Evolutionary conservation across 2,888 invertebrate genomes (phyloP), one percentile per base, ranked within the genome.

Genomic region (Gandaritis pyraliata): DNA sequence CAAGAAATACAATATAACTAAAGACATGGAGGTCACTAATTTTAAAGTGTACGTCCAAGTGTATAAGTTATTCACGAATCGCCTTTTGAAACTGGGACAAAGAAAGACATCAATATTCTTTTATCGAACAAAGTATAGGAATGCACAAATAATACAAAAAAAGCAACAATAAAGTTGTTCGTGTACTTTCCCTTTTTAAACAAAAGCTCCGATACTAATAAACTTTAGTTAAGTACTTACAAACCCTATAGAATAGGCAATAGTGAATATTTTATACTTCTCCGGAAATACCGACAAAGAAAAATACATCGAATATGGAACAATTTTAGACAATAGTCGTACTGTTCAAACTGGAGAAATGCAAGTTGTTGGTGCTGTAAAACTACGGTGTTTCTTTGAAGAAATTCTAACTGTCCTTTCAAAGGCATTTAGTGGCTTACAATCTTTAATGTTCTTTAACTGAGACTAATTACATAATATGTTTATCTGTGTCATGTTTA

Each of bases 121-220:
- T 33, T 30, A 30, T 4, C 4, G 10, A 33, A 33, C 8, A 33
- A 33, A 8, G 33, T 6, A 33, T 11, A 33, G 8, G 1, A 33
- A 38, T n/a, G n/a, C n/a, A 38, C 8, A 15, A 43, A 3, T 16
- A 43, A 33, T 2, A 47, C 43, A 52, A 58, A 52, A 39, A 33
- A 38, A 10, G 23, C 23, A 23, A 23, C 23, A 23, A 6, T 38
- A 41, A 48, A 36, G 52, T 58, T 48, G 29, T 68, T 64, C 52
- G 43, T 46, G 67, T 61, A 67, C 61, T 69, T 74, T 70, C 61
- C 51, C 45, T 69, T 55, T n/a, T 66, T 63, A 57, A 38, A 65
- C 61, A 68, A 68, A 61, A 43, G 38, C 18, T 36, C 23, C 12
- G 29, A 58, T 45, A 61, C 41, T 53, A 49, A 61, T 38, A 58